Base-by-base conservation (phyloP, 2,888 invertebrate genomes). In the Lycia hirtaria region DNA sequence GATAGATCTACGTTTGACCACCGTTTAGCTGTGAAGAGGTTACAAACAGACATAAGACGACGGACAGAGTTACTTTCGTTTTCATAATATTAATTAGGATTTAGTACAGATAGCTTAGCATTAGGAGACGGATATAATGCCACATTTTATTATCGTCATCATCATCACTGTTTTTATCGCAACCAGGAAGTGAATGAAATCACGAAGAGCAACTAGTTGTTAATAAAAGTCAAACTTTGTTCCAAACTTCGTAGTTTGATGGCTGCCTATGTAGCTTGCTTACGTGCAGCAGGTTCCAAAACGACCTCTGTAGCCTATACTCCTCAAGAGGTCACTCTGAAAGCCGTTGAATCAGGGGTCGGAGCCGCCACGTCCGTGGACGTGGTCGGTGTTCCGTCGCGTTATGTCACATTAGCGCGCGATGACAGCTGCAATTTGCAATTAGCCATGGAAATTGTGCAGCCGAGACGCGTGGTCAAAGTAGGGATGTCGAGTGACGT, bases 351-450 rank as follows among this genome's bases (percentile, higher is more conserved):
- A 62, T 63, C 56, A 58, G 65, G 65, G 78, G 78, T 77, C 76
- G 74, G 3, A 63, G 71, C 69, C 67, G 66, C 70, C 77, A 74
- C 64, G 76, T 68, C 68, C 69, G 64, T 60, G 72, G 63, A 62
- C 64, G 65, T 66, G 72, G 68, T 57, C 70, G 64, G 63, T 61
- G 68, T 64, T 67, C 52, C 48, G 68, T 66, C 71, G 64, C 70
- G 81, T 87, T 88, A 88, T 88, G 87, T 88, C 91, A 90, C 89
- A 89, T 91, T 91, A 88, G 80, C 88, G 83, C 80, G 75, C 56
- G 85, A 84, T 90, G 88, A 87, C 89, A 89, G 87, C 76, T 78
- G 80, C 86, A 88, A 91, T 91, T 92, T 91, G 77, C 89, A 90
- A 91, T 92, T 91, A 89, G 88, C 79, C 79, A 92, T 87, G 91